Base-by-base conservation (phyloP, 1,140 invertebrate genomes). In the Caenorhabditis inopinata region DNA sequence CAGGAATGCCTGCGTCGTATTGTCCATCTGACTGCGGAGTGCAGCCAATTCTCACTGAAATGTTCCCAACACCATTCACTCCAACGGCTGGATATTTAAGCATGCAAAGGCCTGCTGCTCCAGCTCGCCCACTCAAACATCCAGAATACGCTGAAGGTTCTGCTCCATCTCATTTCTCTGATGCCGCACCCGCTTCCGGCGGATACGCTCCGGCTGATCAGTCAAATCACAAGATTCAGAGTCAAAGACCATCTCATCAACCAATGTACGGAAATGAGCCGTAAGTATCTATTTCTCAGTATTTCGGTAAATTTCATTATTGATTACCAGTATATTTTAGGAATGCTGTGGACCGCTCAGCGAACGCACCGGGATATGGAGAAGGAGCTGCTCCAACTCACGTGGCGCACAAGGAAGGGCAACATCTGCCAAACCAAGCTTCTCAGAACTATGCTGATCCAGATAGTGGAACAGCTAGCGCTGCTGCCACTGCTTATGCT, bases 11-110 rank as follows among this genome's bases (percentile, higher is more conserved):
- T 7, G 83, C 85, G 9, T 78, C 83, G 11, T 85, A 86, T 35
- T 85, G 85, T 74, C 85, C 85, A 46, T 85, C 85, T 38, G 85
- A 85, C 76, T 85, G 85, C 58, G 85, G 85, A 48, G 83, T 85
- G 14, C 85, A 85, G 27, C 83, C 86, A 21, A 85, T 85, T 74
- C 49, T 85, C 27, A 82, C 85, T 7, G 85, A 84, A 14, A 74
- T 51, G 32, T 78, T 78, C 76, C 76, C 76, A 42, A 47, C 76
- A 38, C 58, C 58, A 68, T 68, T 68, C 58, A 68, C 58, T 9
- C 58, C 58, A 42, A 25, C 27, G 9, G n/a, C 11, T 21, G 58
- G 58, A 68, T 68, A 68, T 14, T 68, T 32, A 4, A 68, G 38
- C 32, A 68, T 68, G 58, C 58, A 68, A 21, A 68, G 58, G 23